Base-by-base conservation (phyloP, 23 tunicate genomes). In the Clavelina lepadiformis region DNA sequence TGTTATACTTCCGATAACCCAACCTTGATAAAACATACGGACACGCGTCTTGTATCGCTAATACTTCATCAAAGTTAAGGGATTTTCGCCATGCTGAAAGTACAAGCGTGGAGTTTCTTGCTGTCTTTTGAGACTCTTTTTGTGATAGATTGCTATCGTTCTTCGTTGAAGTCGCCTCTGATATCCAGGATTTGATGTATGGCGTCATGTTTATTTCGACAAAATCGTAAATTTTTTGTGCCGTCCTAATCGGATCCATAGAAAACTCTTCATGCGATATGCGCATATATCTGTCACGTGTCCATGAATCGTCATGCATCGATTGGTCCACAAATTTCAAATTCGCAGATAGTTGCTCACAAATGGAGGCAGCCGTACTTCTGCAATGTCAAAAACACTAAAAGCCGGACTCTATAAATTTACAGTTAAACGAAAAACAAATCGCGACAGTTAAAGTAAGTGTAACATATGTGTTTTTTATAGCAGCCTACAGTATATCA, bases 221-320 rank as follows among this genome's bases (percentile, higher is more conserved):
- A 53, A 53, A 53, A 26, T 53, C n/a, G 20, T 53, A 53, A 19
- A 53, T 53, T 53, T 53, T 53, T 28, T 53, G 28, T 6, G 58
- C 8, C 5, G n/a, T 18, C 24, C 24, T 8, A 5, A 53, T 53
- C 24, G 58, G 58, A 6, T 53, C 58, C n/a, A 53, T 6, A 8
- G 58, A 8, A 53, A 53, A 53, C 7, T 53, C 58, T 18, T 53
- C 58, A 19, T 53, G 58, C 24, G 28, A 5, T 6, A 53, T 53
- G 5, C 58, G 58, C 58, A 53, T 8, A 19, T 53, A 53, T 5
- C 20, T 53, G 8, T 53, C 58, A 8, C 20, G 8, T 19, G 58
- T 26, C 24, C 22, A 6, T 21, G 24, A 6, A n/a, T n/a, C n/a
- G 11, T 6, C 24, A 53, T 28, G 28, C n/a, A n/a, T n/a, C n/a